Conservation (phyloP, 23 tunicate genomes). For the Clavelina lepadiformis region DNA sequence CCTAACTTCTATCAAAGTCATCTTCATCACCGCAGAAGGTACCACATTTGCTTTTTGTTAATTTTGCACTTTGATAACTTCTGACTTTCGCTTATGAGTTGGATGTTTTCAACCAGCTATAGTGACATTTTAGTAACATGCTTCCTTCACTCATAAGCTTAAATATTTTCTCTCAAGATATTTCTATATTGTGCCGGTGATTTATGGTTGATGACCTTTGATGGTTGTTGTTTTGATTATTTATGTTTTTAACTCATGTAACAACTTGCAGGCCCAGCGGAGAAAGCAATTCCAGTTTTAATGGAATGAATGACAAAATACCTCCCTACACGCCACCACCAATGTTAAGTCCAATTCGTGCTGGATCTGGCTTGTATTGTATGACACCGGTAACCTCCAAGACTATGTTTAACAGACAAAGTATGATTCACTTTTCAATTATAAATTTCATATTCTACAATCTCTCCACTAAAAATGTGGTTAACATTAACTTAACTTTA, state of each 20-base stretch:
- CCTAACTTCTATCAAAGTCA: conserved; percentile 52
- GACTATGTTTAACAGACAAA: conserved; percentile 55
- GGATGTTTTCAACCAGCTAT: neutral
- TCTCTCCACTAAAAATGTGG: neutral
- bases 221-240: too few relatives aligned
- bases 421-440: conserved; percentile 15
- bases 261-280: conserved; percentile 81
- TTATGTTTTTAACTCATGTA: too few relatives aligned
- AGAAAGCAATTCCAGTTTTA: conserved; percentile 58
- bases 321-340: conserved; percentile 97
- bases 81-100: neutral
- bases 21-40: conserved; percentile 76
- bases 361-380: conserved; percentile 80
- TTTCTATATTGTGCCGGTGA: too few relatives aligned
- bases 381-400: conserved; percentile 81
- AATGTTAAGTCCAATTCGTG: conserved; percentile 80
- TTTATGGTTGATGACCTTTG: too few relatives aligned
- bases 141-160: too few relatives aligned
- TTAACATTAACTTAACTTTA: conserved; percentile 10
- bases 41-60: too few relatives aligned
- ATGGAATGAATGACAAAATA: conserved; percentile 64
- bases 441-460: neutral
- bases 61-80: neutral
- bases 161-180: too few relatives aligned
- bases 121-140: neutral